phyloP scores from a whole-genome alignment of 2,888 invertebrate species.

The Meganola albula region DNA sequence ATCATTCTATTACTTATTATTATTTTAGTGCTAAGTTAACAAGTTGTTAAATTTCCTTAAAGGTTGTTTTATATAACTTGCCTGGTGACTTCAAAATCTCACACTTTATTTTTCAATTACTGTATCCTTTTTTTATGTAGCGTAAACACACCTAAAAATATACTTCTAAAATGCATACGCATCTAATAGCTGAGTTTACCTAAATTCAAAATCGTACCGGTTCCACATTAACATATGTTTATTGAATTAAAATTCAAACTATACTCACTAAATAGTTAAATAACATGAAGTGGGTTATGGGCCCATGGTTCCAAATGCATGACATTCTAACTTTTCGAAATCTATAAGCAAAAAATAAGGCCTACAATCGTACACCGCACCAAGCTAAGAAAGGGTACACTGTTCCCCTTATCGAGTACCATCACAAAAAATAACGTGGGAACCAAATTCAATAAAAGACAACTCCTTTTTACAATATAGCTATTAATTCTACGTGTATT shows the following conservation, averaged over 20 bases:
- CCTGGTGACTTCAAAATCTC: too few species aligned
- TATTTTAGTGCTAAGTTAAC: too few species aligned
- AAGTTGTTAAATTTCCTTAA: too few species aligned
- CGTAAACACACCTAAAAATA: too few species aligned
- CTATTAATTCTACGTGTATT: constrained; percentile 53
- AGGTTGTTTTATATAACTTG: too few species aligned
- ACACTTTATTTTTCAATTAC: too few species aligned
- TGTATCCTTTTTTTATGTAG: too few species aligned
- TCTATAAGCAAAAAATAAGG: constrained; percentile 74
- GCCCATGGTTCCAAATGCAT: constrained; percentile 53
- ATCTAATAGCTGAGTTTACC: too few species aligned
- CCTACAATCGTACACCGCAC: constrained; percentile 61
- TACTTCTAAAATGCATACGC: too few species aligned
- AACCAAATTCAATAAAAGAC: constrained; percentile 66
- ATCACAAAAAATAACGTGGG: constrained; percentile 74
- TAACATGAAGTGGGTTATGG: constrained; percentile 38
- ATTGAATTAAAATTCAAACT: constrained; percentile 15
- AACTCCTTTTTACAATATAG: constrained; percentile 57
- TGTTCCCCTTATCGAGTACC: constrained; percentile 69
- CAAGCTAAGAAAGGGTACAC: constrained; percentile 71
- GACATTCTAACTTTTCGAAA: constrained; percentile 59
- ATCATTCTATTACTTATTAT: too few species aligned
- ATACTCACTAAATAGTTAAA: constrained; percentile 28
- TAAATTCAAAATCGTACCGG: constrained; percentile 7
- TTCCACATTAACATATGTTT: constrained; percentile 14